Evolutionary conservation across 2,113 vertebrate species (phyloP).

Genomic region (Oryzias curvinotus): DNA sequence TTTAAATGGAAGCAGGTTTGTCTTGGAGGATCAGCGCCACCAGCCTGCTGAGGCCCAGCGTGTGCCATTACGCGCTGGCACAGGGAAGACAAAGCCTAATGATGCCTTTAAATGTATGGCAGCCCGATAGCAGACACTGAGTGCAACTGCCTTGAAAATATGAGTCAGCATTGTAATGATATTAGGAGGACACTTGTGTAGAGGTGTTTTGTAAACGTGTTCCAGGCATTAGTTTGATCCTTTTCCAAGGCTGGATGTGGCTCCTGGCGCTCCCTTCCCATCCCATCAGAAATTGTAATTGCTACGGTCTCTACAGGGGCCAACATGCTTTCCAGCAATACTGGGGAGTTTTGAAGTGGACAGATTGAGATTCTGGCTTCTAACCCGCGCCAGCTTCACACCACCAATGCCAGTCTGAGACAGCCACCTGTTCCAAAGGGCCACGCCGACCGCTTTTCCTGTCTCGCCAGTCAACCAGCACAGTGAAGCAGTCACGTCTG

Average conservation of each 20-base stretch:
- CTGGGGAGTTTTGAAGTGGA: constrained; percentile 70
- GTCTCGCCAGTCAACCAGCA: constrained; percentile 28
- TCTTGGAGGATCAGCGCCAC: constrained; percentile 31
- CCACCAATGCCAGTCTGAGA: constrained; percentile 50
- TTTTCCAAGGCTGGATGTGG: constrained; percentile 53
- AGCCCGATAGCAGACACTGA: constrained; percentile 12
- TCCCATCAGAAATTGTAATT: constrained; percentile 66
- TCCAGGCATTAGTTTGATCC: constrained; percentile 56
- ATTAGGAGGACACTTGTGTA: constrained; percentile 46
- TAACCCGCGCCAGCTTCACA: constrained; percentile 52
- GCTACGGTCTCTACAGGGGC: constrained; percentile 64
- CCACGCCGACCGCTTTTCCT: constrained; percentile 45
- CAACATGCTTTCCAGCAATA: constrained; percentile 53
- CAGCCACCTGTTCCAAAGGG: constrained; percentile 71
- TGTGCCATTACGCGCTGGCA: constrained; percentile 47
- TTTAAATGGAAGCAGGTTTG: constrained; percentile 59
- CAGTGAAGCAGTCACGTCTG: constrained; percentile 35
- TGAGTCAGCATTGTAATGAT: constrained; percentile 15
- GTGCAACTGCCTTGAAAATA: constrained; percentile 13
- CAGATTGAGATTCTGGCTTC: constrained; percentile 70
- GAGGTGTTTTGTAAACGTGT: constrained; percentile 50
- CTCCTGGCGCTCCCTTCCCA: constrained; percentile 41
- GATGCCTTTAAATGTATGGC: constrained; percentile 40
- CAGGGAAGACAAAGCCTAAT: constrained; percentile 27
- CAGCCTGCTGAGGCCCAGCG: constrained; percentile 46